These are phyloP conservation scores for Natator depressus DNA, from an alignment of 2,113 vertebrate species.

Conservation along the genomic window DNA sequence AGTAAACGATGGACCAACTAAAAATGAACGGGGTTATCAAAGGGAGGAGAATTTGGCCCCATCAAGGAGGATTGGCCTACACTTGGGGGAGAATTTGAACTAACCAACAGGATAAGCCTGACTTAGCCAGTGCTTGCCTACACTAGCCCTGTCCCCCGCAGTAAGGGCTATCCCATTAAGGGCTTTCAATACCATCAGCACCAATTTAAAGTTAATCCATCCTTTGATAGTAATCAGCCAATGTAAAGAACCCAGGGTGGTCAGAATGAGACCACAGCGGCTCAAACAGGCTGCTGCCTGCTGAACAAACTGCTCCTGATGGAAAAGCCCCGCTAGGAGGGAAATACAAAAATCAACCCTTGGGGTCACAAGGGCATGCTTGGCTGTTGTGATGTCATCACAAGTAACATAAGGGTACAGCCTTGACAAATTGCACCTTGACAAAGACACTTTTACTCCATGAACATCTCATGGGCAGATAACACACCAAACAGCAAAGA, in stretches of 20 bases:
- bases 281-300: not conserved
- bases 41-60: not conserved
- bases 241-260: not conserved
- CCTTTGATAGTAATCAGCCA: not conserved
- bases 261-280: rapidly evolving
- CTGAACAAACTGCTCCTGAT: not conserved
- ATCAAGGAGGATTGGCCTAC: not conserved
- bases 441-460: not conserved
- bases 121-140: not conserved
- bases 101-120: not conserved
- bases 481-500: not conserved
- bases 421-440: not conserved
- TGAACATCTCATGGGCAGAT: not conserved
- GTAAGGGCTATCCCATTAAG: not conserved
- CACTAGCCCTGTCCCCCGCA: not conserved
- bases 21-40: not conserved
- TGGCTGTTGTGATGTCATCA: not conserved
- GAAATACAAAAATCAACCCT: rapidly evolving
- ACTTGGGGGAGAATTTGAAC: not conserved
- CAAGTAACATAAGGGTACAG: not conserved
- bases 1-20: not conserved
- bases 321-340: not conserved
- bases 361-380: not conserved
- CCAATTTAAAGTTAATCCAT: not conserved
- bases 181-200: not conserved